Conservation (phyloP, 1,140 invertebrate species). For the Anagrus nilaparvatae region DNA sequence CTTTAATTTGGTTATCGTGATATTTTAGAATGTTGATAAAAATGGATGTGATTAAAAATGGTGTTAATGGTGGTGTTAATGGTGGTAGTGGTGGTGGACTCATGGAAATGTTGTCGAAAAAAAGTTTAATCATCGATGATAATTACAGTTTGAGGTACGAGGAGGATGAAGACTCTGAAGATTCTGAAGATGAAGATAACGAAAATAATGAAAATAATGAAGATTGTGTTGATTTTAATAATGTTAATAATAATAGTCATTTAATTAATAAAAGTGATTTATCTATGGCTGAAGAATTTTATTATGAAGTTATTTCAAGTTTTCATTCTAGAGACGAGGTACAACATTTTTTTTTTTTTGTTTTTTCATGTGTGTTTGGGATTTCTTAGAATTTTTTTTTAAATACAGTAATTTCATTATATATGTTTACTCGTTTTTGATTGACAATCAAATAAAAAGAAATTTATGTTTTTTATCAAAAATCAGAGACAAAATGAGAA, state of each 20-base stretch:
- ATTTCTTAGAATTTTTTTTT: background rate
- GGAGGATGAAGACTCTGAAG: slow-evolving; percentile 25
- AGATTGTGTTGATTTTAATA: too few relatives aligned
- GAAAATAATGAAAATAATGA: slow-evolving; percentile 7
- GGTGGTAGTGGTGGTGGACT: slow-evolving; percentile 26
- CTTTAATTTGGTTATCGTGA: too few relatives aligned
- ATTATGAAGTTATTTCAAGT: slow-evolving; percentile 40
- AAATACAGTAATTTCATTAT: too few relatives aligned
- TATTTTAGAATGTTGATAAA: too few relatives aligned
- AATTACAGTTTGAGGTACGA: slow-evolving; percentile 25
- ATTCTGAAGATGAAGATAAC: slow-evolving; percentile 12
- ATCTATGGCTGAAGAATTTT: slow-evolving; percentile 39
- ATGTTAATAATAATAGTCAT: too few relatives aligned
- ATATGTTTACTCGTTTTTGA: too few relatives aligned
- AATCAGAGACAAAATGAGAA: slow-evolving; percentile 1
- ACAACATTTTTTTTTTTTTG: slow-evolving; percentile 15
- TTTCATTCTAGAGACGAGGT: slow-evolving; percentile 38
- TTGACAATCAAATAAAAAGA: too few relatives aligned
- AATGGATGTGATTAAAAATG: too few relatives aligned
- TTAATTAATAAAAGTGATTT: too few relatives aligned
- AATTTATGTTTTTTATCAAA: too few relatives aligned
- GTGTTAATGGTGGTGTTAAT: slow-evolving; percentile 34
- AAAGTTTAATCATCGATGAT: slow-evolving; percentile 35
- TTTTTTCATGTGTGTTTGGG: slow-evolving; percentile 18
- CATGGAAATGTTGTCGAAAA: slow-evolving; percentile 37